Conservation (phyloP, 2,797 vertebrate genomes). For the Semaprochilodus insignis region DNA sequence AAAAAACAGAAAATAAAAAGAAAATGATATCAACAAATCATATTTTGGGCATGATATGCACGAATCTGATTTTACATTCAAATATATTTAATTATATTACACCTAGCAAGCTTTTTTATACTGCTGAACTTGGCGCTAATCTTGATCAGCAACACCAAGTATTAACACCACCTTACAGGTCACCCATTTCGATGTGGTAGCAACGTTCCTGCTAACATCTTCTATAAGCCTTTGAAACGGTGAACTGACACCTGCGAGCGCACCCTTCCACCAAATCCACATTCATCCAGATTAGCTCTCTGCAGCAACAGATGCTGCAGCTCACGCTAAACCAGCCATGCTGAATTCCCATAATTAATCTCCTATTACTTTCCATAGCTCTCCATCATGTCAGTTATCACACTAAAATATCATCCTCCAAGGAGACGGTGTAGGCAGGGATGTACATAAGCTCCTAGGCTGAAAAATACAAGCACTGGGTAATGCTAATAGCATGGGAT, state of each 20-base stretch:
- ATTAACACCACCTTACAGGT: background rate
- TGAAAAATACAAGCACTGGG: slow-evolving; percentile 12
- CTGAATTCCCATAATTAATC: slow-evolving; percentile 78
- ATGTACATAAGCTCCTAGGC: slow-evolving; percentile 31
- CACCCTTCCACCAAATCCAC: slow-evolving; percentile 68
- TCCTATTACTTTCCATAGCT: slow-evolving; percentile 72
- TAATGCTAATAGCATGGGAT: slow-evolving; percentile 30
- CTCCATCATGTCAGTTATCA: slow-evolving; percentile 61
- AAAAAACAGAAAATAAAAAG: too few species aligned
- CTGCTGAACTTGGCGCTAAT: background rate
- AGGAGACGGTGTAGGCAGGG: slow-evolving; percentile 22
- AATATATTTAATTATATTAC: background rate
- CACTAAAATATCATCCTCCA: slow-evolving; percentile 46
- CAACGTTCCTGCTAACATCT: slow-evolving; percentile 14
- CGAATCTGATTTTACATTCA: background rate
- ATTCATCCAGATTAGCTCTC: slow-evolving; percentile 73
- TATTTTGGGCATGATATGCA: background rate
- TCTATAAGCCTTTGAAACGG: slow-evolving; percentile 37
- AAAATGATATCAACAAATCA: too few species aligned
- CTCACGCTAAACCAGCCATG: slow-evolving; percentile 57
- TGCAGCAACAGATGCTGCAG: slow-evolving; percentile 65
- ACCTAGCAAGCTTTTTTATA: background rate
- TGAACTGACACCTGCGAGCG: slow-evolving; percentile 42
- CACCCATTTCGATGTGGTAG: background rate
- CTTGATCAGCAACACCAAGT: background rate